Evolutionary conservation across 2,888 invertebrate genomes (phyloP).

Genomic region (Amblyteles armatorius): DNA sequence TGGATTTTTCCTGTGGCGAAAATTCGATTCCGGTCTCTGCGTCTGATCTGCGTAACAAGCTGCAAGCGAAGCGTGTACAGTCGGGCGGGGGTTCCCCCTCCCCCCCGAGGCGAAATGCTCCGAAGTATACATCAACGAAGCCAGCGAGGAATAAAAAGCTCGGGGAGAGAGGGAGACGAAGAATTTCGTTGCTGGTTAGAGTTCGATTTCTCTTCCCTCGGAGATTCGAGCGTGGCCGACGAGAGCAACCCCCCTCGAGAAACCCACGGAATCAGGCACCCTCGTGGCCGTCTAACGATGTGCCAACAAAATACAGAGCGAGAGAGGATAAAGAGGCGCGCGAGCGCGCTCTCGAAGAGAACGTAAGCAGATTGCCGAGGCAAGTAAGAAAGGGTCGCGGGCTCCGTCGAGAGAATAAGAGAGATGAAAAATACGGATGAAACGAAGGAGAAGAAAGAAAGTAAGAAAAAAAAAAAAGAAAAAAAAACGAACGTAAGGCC

Average conservation of each 20-base stretch:
- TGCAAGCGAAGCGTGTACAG: conserved; percentile 67
- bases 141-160: conserved; percentile 33
- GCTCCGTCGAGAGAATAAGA: conserved; percentile 43
- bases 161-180: conserved; percentile 20
- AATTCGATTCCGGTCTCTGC: conserved; percentile 78
- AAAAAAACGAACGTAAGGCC: conserved; percentile 41
- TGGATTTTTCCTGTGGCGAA: conserved; percentile 72
- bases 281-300: conserved; percentile 82
- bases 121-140: conserved; percentile 13
- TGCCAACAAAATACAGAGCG: conserved; percentile 82
- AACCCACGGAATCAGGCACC: conserved; percentile 76
- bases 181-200: conserved; percentile 43
- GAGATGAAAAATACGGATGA: conserved; percentile 65
- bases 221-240: conserved; percentile 66
- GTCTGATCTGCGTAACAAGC: conserved; percentile 82
- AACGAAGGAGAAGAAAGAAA: conserved; percentile 41
- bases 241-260: conserved; percentile 57
- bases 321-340: conserved; percentile 77
- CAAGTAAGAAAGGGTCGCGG: conserved; percentile 54
- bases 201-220: conserved; percentile 56
- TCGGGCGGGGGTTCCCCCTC: background rate
- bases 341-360: conserved; percentile 68
- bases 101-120: conserved; percentile 51
- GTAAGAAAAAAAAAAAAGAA: conserved; percentile 62
- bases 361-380: conserved; percentile 81